Conservation (phyloP, 64 coral and sea anemone genomes). For the Trachythela sp. region DNA sequence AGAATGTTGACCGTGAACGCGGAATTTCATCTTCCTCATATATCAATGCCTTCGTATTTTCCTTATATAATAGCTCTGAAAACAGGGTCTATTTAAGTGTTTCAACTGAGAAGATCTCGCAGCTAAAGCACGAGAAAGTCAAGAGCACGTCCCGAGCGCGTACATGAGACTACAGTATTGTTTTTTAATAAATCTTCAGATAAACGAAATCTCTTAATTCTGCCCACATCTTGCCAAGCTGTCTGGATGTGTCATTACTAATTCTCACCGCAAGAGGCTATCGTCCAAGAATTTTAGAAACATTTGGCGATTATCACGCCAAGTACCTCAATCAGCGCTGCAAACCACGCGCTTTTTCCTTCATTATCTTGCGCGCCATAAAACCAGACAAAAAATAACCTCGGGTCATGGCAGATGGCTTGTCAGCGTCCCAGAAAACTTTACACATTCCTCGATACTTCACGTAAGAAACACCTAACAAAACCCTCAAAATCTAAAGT, state of each 20-base stretch:
- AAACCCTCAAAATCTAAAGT: not conserved
- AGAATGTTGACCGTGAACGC: too few relatives aligned
- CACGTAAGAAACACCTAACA: not conserved
- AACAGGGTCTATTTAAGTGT: too few relatives aligned
- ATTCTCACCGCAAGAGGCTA: not conserved
- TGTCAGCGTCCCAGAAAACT: not conserved
- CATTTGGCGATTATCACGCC: not conserved
- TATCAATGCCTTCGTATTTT: too few relatives aligned
- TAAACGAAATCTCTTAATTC: not conserved
- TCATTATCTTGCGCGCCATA: not conserved
- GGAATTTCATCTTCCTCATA: too few relatives aligned
- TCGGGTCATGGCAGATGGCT: not conserved
- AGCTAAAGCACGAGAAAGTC: too few relatives aligned
- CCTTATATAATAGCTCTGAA: too few relatives aligned
- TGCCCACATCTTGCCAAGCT: not conserved
- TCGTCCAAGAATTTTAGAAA: not conserved
- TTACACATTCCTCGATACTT: not conserved
- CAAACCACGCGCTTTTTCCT: not conserved
- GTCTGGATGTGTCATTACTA: not conserved
- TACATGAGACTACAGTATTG: too few relatives aligned
- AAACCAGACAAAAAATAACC: not conserved
- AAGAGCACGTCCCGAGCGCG: too few relatives aligned
- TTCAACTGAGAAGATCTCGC: too few relatives aligned
- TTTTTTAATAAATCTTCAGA: not conserved
- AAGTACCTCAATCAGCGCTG: not conserved